These are phyloP conservation scores for Anneissia japonica DNA, from an alignment of 35 echinoderm and acorn worm species.

Conservation along the genomic window DNA sequence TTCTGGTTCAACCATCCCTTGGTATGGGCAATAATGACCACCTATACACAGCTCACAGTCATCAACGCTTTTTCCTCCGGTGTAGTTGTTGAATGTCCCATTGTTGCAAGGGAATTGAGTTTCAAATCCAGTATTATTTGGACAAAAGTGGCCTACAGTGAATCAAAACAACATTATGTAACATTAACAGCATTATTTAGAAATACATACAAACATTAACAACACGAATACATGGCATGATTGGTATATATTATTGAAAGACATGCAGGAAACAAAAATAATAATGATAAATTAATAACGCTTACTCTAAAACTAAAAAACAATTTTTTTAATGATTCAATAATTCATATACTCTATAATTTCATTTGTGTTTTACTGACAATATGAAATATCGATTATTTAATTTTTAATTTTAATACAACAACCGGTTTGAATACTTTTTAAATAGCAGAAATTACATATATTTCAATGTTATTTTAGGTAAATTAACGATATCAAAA, in stretches of 20 bases:
- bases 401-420: background rate
- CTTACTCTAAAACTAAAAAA: background rate
- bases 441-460: no score
- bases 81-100: slow-evolving; percentile 89
- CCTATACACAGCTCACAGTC: slow-evolving; percentile 88
- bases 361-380: background rate
- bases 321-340: background rate
- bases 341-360: background rate
- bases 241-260: no score
- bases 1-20: slow-evolving; percentile 64
- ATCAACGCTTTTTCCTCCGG: slow-evolving; percentile 48
- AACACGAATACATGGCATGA: no score
- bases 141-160: slow-evolving; percentile 89
- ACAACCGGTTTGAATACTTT: background rate
- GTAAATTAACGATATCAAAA: no score
- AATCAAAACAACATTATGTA: no score
- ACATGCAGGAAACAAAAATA: background rate
- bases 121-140: slow-evolving; percentile 86
- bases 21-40: slow-evolving; percentile 73
- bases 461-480: no score
- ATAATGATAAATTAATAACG: background rate
- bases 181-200: no score
- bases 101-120: slow-evolving; percentile 89
- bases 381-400: background rate
- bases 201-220: no score